These are phyloP conservation scores for Cyprinodon tularosa DNA, from an alignment of 2,113 vertebrate species.

Conservation along the genomic window DNA sequence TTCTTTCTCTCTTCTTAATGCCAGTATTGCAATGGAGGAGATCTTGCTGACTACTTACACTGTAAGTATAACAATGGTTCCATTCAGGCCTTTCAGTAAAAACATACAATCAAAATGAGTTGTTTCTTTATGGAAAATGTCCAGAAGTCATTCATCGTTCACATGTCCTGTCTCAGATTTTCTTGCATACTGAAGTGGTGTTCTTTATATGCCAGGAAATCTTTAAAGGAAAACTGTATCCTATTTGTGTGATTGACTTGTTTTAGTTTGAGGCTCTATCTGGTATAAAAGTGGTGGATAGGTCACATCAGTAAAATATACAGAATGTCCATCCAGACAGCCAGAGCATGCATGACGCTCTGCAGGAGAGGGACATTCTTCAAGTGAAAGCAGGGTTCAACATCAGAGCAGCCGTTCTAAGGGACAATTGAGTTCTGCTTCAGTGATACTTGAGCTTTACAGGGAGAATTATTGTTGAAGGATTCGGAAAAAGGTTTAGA, in stretches of 20 bases:
- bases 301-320: too few relatives aligned
- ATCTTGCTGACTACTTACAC: conserved; percentile 97
- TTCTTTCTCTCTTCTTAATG: conserved; percentile 28
- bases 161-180: too few relatives aligned
- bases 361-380: not conserved
- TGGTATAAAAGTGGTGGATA: too few relatives aligned
- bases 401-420: not conserved
- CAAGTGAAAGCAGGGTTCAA: not conserved
- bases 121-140: not conserved
- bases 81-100: not conserved
- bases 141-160: too few relatives aligned
- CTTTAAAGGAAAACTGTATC: too few relatives aligned
- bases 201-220: too few relatives aligned
- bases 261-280: not conserved
- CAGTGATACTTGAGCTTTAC: not conserved
- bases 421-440: not conserved
- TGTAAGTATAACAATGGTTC: conserved; percentile 83
- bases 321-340: not conserved
- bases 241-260: too few relatives aligned
- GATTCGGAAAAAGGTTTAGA: not conserved
- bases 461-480: not conserved
- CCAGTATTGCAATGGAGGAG: conserved; percentile 97
- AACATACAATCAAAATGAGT: not conserved
- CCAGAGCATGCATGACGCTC: not conserved
- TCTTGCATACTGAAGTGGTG: too few relatives aligned